phyloP scores from a whole-genome alignment of 1,140 invertebrate genomes.

The Trichonephila inaurata region DNA sequence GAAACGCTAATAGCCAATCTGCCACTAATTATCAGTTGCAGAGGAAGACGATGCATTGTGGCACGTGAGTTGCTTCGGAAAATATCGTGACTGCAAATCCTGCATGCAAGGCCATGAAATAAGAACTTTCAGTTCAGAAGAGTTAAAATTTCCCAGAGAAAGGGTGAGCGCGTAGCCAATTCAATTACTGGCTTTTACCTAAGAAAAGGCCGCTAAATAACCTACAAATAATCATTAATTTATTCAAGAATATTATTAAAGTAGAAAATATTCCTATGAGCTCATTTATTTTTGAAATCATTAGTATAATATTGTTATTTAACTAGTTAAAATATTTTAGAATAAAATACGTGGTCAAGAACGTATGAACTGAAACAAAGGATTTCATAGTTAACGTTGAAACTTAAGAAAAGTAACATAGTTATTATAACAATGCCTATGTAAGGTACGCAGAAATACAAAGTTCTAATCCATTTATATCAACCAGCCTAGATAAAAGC shows the following conservation, averaged over 20 bases:
- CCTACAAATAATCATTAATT: neutral
- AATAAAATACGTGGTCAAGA: too few relatives aligned
- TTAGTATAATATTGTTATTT: neutral
- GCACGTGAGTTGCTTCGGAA: slow-evolving; percentile 60
- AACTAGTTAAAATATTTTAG: neutral
- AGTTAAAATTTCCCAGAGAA: neutral
- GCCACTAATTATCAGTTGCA: slow-evolving; percentile 68
- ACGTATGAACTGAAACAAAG: too few relatives aligned
- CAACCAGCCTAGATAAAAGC: too few relatives aligned
- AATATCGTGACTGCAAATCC: slow-evolving; percentile 63
- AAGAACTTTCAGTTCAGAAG: slow-evolving; percentile 21
- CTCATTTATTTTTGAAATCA: too few relatives aligned
- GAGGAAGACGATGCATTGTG: slow-evolving; percentile 37
- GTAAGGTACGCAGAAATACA: too few relatives aligned
- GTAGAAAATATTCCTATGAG: too few relatives aligned
- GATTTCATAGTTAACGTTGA: too few relatives aligned
- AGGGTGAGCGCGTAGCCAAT: neutral
- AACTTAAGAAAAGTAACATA: too few relatives aligned
- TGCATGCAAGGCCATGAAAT: slow-evolving; percentile 32
- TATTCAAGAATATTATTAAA: neutral
- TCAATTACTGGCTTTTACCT: neutral
- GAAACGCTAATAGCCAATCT: slow-evolving; percentile 66
- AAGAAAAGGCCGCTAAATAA: neutral
- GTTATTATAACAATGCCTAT: too few relatives aligned
- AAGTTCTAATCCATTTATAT: too few relatives aligned